Evolutionary conservation across 2,113 vertebrate species (phyloP).

Genomic region (Tricholaema leucomelas): DNA sequence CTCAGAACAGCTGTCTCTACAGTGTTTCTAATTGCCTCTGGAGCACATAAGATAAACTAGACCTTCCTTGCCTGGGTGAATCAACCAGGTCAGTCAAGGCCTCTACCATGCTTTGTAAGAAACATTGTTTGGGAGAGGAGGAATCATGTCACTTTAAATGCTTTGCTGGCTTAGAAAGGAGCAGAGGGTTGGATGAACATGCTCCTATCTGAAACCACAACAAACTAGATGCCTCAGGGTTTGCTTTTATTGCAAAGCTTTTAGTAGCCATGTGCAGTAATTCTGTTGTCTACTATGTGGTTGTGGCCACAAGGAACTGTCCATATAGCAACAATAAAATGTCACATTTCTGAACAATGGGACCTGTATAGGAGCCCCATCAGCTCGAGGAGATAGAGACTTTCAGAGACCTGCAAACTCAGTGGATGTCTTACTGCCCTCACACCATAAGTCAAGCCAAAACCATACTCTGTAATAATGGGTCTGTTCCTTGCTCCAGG

Average conservation of each 20-base stretch:
- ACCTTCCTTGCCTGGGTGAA: not conserved
- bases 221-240: constrained; percentile 22
- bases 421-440: not conserved
- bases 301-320: not conserved
- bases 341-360: not conserved
- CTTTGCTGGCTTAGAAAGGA: not conserved
- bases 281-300: not conserved
- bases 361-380: not conserved
- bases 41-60: constrained; percentile 5
- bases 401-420: not conserved
- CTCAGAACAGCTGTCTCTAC: not conserved
- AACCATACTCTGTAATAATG: not conserved
- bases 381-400: not conserved
- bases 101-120: not conserved
- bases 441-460: not conserved
- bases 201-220: constrained; percentile 5
- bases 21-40: constrained; percentile 16
- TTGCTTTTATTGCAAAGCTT: constrained; percentile 36
- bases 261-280: constrained; percentile 24
- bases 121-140: constrained; percentile 6
- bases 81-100: constrained; percentile 3
- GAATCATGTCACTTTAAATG: constrained; percentile 37
- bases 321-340: not conserved
- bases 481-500: not conserved
- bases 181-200: not conserved